phyloP scores from a whole-genome alignment of 2,113 vertebrate species.

The Sebastes schlegelii region DNA sequence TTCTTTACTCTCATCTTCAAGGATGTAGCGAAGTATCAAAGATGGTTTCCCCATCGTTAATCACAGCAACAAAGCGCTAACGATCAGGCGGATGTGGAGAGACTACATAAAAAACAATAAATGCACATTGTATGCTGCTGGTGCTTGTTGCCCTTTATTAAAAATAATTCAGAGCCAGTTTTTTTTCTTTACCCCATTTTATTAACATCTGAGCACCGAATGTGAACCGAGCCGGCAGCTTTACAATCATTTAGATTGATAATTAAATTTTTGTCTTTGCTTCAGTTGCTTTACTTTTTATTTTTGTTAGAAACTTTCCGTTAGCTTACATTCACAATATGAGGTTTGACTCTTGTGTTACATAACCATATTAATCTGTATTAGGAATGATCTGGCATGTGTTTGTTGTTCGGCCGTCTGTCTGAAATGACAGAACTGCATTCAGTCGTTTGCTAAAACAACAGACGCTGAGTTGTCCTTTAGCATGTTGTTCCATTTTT shows the following conservation, averaged over 20 bases:
- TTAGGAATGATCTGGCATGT: conserved; percentile 13
- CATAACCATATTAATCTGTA: not conserved
- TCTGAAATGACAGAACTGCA: conserved; percentile 33
- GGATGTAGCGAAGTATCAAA: not conserved
- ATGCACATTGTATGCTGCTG: not conserved
- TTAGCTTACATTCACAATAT: not conserved
- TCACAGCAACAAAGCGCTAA: not conserved
- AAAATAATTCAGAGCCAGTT: not conserved
- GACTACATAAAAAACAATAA: not conserved
- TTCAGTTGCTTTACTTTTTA: not conserved
- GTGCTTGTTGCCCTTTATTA: not conserved
- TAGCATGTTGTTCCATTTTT: conserved; percentile 50
- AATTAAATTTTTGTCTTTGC: not conserved
- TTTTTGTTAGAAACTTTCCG: conserved; percentile 19
- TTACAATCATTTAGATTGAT: not conserved
- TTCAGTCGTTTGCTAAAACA: conserved; percentile 42
- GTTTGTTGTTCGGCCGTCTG: conserved; percentile 3
- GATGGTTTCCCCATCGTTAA: not conserved
- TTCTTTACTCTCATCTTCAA: not conserved
- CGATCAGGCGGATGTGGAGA: not conserved
- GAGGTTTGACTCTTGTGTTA: conserved; percentile 6
- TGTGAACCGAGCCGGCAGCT: not conserved
- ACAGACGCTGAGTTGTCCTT: not conserved
- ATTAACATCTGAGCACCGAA: not conserved
- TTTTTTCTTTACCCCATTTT: not conserved